These are phyloP conservation scores for Hydrozoanthus tunicans DNA, from an alignment of 64 coral and sea anemone species.

Conservation along the genomic window DNA sequence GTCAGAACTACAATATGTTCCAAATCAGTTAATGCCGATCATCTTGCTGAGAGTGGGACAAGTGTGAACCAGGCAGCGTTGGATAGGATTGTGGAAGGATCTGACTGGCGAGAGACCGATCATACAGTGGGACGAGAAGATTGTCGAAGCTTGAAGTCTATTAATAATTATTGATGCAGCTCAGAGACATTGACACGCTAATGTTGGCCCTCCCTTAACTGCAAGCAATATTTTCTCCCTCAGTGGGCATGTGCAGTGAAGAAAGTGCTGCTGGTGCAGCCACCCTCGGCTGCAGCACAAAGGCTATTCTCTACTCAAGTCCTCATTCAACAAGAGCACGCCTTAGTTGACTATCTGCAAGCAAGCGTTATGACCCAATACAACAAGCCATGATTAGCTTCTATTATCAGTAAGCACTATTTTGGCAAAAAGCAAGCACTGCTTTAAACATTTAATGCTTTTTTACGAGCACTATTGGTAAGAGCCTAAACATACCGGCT, in stretches of 20 bases:
- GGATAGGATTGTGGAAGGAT: conserved; percentile 21
- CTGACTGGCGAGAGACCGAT: background rate
- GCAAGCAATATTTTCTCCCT: conserved; percentile 43
- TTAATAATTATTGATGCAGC: conserved; percentile 35
- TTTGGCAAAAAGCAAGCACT: too few relatives aligned
- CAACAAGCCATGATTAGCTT: background rate
- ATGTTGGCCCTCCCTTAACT: conserved; percentile 43
- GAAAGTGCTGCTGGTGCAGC: background rate
- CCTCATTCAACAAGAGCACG: background rate
- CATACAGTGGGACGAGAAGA: conserved; percentile 40
- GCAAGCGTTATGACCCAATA: too few relatives aligned
- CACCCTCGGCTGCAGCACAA: too few relatives aligned
- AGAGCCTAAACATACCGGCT: too few relatives aligned
- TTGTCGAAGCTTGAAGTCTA: conserved; percentile 50
- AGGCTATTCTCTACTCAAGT: background rate
- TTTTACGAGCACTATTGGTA: too few relatives aligned
- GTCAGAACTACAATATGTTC: background rate
- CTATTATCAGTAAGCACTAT: background rate
- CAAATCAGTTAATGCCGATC: conserved; percentile 50
- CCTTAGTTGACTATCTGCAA: too few relatives aligned
- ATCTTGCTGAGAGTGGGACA: conserved; percentile 43
- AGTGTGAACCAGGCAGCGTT: conserved; percentile 55
- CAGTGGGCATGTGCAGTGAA: background rate
- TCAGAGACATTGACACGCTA: conserved; percentile 42
- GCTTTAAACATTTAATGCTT: too few relatives aligned